These are phyloP conservation scores for Menidia menidia DNA, from an alignment of 2,797 vertebrate species.

Conservation along the genomic window DNA sequence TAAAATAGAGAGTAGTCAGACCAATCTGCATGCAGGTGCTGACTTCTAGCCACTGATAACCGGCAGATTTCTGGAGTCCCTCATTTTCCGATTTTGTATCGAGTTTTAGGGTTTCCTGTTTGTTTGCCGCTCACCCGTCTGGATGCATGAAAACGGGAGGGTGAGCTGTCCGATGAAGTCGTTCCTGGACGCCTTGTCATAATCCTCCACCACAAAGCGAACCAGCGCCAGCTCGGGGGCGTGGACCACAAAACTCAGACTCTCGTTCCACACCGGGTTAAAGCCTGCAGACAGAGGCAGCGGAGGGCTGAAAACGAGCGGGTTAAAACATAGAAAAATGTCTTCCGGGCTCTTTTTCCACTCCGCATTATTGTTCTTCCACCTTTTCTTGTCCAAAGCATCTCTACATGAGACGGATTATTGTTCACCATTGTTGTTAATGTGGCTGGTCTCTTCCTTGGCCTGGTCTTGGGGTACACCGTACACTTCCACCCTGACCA, in stretches of 20 bases:
- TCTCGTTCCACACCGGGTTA: constrained; percentile 92
- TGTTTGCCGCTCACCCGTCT: constrained; percentile 80
- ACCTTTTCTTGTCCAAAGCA: neutral
- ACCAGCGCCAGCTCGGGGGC: constrained; percentile 89
- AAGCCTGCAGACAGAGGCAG: constrained; percentile 83
- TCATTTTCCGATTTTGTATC: neutral
- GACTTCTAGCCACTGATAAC: too few species aligned
- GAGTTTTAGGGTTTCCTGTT: too few species aligned
- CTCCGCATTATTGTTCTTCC: too few species aligned
- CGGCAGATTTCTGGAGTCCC: too few species aligned
- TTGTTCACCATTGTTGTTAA: constrained; percentile 92
- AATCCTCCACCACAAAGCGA: constrained; percentile 90
- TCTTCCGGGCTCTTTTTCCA: too few species aligned
- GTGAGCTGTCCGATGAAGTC: constrained; percentile 92
- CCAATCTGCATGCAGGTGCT: too few species aligned
- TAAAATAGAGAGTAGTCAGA: too few species aligned
- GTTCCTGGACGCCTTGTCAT: constrained; percentile 86
- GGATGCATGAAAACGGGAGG: constrained; percentile 86
- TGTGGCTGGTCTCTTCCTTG: constrained; percentile 88
- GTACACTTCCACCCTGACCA: constrained; percentile 92
- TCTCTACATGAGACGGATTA: neutral
- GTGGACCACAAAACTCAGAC: constrained; percentile 86
- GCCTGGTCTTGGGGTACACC: constrained; percentile 86
- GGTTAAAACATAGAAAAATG: too few species aligned
- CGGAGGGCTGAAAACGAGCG: neutral